phyloP scores from a whole-genome alignment of 2,113 vertebrate genomes.

The Psittacula cyanocephala region DNA sequence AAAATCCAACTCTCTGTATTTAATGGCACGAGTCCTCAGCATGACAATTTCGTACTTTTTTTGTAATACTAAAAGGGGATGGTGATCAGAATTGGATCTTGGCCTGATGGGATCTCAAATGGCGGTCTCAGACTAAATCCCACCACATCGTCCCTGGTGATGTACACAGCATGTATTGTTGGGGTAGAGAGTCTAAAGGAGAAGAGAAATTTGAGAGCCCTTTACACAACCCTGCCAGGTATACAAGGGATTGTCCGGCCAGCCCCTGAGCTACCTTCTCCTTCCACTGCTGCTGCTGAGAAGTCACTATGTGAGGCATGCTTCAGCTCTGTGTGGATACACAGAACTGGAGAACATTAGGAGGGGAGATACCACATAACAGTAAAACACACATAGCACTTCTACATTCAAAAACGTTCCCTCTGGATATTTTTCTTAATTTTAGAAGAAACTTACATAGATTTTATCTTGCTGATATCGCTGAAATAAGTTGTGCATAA shows the following conservation, averaged over 20 bases:
- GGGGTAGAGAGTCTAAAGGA: background rate
- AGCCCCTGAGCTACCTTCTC: background rate
- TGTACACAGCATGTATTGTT: background rate
- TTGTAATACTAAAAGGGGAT: background rate
- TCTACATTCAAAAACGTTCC: background rate
- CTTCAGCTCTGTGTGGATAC: background rate
- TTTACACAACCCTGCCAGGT: background rate
- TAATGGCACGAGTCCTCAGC: background rate
- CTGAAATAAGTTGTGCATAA: constrained; percentile 92
- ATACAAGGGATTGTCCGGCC: background rate
- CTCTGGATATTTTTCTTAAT: background rate
- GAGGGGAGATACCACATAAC: background rate
- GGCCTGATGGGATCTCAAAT: background rate
- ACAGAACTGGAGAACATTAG: background rate
- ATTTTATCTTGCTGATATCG: constrained; percentile 88
- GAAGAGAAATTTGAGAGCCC: background rate
- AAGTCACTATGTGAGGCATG: background rate
- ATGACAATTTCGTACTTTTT: background rate
- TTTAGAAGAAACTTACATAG: constrained; percentile 83
- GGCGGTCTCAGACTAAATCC: background rate
- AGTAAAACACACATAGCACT: background rate
- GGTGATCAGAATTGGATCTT: background rate
- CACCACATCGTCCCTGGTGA: background rate
- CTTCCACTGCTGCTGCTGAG: rapidly evolving
- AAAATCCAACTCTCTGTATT: background rate